Percentiles rank a stretch among this genome's conserved stretches.
Conservation (phyloP, 2,797 vertebrate species). For the Thalassophryne amazonica region DNA sequence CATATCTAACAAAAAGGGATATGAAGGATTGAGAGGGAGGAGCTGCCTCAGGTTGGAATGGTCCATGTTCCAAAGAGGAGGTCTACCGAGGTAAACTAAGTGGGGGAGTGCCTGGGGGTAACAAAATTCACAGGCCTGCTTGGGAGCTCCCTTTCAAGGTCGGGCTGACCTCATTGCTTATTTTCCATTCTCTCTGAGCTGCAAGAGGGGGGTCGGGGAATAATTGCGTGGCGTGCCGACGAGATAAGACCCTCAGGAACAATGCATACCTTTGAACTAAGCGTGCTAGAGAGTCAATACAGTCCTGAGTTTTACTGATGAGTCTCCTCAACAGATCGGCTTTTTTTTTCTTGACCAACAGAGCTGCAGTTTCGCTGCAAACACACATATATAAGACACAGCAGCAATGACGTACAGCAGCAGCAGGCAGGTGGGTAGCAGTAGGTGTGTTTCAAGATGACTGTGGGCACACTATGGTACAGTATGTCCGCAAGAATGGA, state of each 20-base stretch:
- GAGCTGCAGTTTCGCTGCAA: slow-evolving; percentile 1
- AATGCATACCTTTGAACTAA: slow-evolving; percentile 62
- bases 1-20: slow-evolving; percentile 33
- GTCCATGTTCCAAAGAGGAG: slow-evolving; percentile 45
- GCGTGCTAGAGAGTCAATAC: slow-evolving; percentile 16
- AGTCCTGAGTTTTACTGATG: slow-evolving; percentile 32
- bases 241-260: slow-evolving; percentile 65
- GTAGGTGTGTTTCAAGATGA: slow-evolving; percentile 59
- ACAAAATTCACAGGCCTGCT: slow-evolving; percentile 56
- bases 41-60: slow-evolving; percentile 38
- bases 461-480: slow-evolving; percentile 58
- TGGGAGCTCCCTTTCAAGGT: slow-evolving; percentile 80
- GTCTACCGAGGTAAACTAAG: slow-evolving; percentile 58
- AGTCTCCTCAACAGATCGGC: slow-evolving; percentile 23
- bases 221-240: slow-evolving; percentile 60
- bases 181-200: slow-evolving; percentile 69
- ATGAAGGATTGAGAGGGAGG: slow-evolving; percentile 22
- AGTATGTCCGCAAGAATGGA: slow-evolving; percentile 56
- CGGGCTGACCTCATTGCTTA: slow-evolving; percentile 78
- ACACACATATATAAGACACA: slow-evolving; percentile 57
- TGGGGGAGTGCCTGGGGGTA: slow-evolving; percentile 45
- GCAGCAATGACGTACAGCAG: slow-evolving; percentile 66
- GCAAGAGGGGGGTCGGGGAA: slow-evolving; percentile 41
- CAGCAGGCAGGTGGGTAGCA: slow-evolving; percentile 71
- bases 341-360: slow-evolving; percentile 1